Conservation (phyloP, 2,888 invertebrate genomes). For the Pelosia muscerda region DNA sequence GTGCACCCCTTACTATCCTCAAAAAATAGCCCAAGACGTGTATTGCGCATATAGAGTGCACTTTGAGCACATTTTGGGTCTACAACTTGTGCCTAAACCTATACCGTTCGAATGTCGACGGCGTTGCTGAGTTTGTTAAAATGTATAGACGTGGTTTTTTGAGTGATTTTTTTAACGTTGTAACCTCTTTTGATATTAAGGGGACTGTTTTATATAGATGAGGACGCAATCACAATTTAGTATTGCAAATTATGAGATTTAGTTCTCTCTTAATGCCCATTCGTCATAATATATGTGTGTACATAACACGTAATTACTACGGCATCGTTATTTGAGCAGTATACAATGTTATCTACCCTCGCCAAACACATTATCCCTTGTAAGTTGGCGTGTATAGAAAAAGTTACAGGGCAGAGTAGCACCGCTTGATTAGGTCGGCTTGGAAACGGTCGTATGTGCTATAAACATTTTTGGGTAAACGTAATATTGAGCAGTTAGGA, state of each 20-base stretch:
- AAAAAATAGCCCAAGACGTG: no score
- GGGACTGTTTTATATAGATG: constrained; percentile 10
- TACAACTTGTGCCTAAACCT: no score
- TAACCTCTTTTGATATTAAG: constrained; percentile 29
- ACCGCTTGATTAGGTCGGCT: constrained; percentile 79
- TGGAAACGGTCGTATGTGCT: constrained; percentile 70
- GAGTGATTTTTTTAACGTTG: constrained; percentile 39
- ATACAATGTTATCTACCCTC: constrained; percentile 48
- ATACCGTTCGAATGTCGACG: constrained; percentile 58
- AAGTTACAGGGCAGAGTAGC: constrained; percentile 59
- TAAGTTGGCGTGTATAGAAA: constrained; percentile 55
- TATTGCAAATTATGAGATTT: neutral
- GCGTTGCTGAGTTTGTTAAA: constrained; percentile 57
- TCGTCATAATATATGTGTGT: constrained; percentile 22
- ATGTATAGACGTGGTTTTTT: constrained; percentile 50
- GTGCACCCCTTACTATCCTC: no score
- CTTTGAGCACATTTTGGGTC: no score
- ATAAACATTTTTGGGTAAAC: constrained; percentile 84
- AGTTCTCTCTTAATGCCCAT: constrained; percentile 6
- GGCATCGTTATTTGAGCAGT: constrained; percentile 36
- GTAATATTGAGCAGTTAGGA: constrained; percentile 83
- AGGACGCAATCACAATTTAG: neutral
- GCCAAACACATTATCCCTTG: constrained; percentile 51
- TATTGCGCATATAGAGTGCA: no score
- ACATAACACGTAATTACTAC: constrained; percentile 38